Evolutionary conservation across 2,797 vertebrate species (phyloP).

Genomic region (Bucorvus abyssinicus): DNA sequence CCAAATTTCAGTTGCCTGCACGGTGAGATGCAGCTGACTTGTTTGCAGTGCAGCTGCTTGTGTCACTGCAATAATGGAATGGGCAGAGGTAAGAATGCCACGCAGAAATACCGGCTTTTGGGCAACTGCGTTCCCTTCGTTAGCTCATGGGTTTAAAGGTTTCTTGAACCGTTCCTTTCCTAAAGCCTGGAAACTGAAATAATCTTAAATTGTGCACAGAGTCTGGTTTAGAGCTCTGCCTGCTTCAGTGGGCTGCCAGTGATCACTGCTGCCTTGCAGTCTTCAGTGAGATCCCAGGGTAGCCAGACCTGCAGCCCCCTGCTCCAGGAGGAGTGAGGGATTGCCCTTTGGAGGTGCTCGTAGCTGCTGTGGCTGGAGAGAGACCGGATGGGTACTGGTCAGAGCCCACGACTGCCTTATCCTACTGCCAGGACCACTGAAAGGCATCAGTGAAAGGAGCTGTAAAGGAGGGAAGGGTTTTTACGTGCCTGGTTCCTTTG

Average conservation of each 20-base stretch:
- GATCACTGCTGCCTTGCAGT: not conserved
- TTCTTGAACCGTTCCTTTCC: not conserved
- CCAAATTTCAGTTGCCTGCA: not conserved
- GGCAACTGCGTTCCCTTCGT: not conserved
- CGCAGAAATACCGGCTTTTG: not conserved
- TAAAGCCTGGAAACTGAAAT: not conserved
- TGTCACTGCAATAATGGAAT: not conserved
- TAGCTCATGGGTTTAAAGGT: not conserved
- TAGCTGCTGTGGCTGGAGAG: not conserved
- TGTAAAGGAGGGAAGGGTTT: not conserved
- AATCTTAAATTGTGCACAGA: not conserved
- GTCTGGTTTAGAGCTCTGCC: not conserved
- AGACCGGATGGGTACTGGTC: not conserved
- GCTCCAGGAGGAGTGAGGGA: no score
- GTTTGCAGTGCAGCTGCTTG: not conserved
- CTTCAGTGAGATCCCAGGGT: not conserved
- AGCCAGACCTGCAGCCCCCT: not conserved
- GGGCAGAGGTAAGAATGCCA: not conserved
- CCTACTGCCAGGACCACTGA: not conserved
- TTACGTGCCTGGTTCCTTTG: not conserved
- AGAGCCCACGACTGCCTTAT: not conserved
- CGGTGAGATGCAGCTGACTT: not conserved
- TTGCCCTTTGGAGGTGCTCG: not conserved
- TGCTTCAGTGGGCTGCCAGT: not conserved
- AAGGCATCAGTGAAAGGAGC: not conserved